Percentiles rank a stretch among this genome's conserved stretches.
Evolutionary conservation across 2,888 invertebrate species (phyloP).

Genomic region (Macrophya annulata): DNA sequence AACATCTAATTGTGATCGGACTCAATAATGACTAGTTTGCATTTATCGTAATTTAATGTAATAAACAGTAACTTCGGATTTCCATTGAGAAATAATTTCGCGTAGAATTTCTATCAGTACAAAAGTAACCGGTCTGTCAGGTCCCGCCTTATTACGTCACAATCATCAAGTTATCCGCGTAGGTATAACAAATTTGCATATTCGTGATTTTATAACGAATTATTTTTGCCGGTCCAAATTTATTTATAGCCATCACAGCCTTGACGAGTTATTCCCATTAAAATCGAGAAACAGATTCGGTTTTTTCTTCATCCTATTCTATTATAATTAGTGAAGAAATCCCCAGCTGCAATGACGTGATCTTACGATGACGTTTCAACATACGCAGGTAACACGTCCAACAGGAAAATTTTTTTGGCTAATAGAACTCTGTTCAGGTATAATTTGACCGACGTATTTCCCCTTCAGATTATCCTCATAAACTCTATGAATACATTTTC

Average conservation of each 20-base stretch:
- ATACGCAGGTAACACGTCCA: neutral
- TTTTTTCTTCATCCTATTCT: slow-evolving; percentile 9
- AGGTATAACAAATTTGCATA: slow-evolving; percentile 23
- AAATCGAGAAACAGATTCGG: neutral
- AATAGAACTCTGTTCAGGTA: neutral
- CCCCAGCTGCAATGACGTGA: slow-evolving; percentile 9
- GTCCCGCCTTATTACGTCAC: slow-evolving; percentile 43
- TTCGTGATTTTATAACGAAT: slow-evolving; percentile 2
- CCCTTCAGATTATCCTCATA: neutral
- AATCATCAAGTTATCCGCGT: slow-evolving; percentile 17
- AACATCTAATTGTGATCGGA: neutral
- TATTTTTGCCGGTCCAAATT: neutral
- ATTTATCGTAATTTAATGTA: slow-evolving; percentile 1
- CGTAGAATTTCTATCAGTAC: neutral
- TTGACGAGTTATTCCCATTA: neutral
- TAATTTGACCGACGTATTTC: neutral
- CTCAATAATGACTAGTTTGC: neutral
- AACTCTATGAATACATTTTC: neutral
- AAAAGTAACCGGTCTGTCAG: slow-evolving; percentile 22
- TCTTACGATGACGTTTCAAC: neutral
- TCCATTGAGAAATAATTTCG: slow-evolving; percentile 31
- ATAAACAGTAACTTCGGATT: neutral
- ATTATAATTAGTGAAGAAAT: slow-evolving; percentile 16
- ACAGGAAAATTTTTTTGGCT: neutral
- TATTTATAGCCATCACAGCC: slow-evolving; percentile 15